Conservation (phyloP, 1,140 invertebrate genomes). For the Stegodyphus mimosarum region DNA sequence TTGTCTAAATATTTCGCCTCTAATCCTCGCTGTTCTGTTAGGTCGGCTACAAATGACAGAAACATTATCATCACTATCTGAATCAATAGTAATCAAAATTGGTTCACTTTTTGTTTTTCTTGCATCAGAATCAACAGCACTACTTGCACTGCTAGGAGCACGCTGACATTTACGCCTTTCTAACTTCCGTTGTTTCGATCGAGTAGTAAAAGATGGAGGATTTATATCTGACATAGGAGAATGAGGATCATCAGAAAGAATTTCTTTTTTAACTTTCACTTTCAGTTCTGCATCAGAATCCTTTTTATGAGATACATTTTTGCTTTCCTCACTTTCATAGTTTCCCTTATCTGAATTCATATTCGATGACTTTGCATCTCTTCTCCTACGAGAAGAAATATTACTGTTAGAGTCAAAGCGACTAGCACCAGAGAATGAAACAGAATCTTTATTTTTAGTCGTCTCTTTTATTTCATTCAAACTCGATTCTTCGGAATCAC, state of each 20-base stretch:
- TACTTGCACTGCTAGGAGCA: not conserved
- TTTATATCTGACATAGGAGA: constrained; percentile 49
- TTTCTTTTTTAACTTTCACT: not conserved
- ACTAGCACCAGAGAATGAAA: not conserved
- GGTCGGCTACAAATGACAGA: constrained; percentile 1
- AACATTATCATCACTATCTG: constrained; percentile 39
- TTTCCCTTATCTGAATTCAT: too few species aligned
- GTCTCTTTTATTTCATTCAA: not conserved
- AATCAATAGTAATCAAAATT: constrained; percentile 45
- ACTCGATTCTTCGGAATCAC: constrained; percentile 12
- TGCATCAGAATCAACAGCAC: constrained; percentile 27
- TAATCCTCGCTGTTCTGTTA: constrained; percentile 25
- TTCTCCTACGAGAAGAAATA: not conserved
- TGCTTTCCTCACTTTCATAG: not conserved
- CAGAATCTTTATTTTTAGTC: not conserved
- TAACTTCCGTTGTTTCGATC: not conserved
- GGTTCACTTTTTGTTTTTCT: constrained; percentile 50
- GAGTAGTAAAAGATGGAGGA: constrained; percentile 16
- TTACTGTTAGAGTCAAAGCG: not conserved
- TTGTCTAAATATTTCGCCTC: constrained; percentile 33
- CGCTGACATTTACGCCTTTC: not conserved
- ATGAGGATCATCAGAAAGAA: constrained; percentile 17
- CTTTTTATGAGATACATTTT: not conserved
- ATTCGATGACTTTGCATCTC: too few species aligned
- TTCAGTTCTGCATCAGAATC: not conserved